A percentile compares a stretch with the other conserved stretches of the same genome.
These are phyloP conservation scores for Hyles lineata DNA, from an alignment of 2,888 invertebrate genomes.

Conservation along the genomic window DNA sequence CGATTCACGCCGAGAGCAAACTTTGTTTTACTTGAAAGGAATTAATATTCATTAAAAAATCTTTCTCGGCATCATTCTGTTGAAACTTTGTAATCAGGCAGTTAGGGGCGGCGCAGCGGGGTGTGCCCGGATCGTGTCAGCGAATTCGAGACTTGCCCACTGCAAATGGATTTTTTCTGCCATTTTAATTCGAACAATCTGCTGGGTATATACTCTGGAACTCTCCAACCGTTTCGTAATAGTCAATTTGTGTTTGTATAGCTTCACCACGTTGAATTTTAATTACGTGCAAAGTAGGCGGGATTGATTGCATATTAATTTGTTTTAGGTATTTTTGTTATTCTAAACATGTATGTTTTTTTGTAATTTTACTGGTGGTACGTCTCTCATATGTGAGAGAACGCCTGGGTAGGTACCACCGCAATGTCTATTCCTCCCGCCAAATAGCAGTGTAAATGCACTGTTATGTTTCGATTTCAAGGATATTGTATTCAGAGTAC, in stretches of 20 bases:
- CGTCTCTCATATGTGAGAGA: too few relatives aligned
- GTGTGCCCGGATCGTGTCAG: conserved; percentile 57
- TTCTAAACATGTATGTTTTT: too few relatives aligned
- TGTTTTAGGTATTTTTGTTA: too few relatives aligned
- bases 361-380: too few relatives aligned
- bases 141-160: conserved; percentile 71
- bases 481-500: too few relatives aligned
- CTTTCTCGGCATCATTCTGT: conserved; percentile 76
- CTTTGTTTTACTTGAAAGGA: conserved; percentile 79
- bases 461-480: too few relatives aligned
- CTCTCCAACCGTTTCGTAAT: conserved; percentile 42
- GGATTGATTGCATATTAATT: too few relatives aligned
- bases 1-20: conserved; percentile 74
- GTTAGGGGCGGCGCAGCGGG: conserved; percentile 50
- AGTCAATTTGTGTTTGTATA: conserved; percentile 47
- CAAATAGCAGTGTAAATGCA: too few relatives aligned
- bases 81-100: conserved; percentile 81
- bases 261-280: conserved; percentile 46
- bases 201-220: conserved; percentile 43
- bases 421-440: too few relatives aligned
- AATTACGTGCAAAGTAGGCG: conserved; percentile 56
- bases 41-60: conserved; percentile 85
- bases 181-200: conserved; percentile 64
- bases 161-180: conserved; percentile 71
- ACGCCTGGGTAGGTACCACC: too few relatives aligned